Evolutionary conservation across 2,113 vertebrate species (phyloP).

Genomic region (Phoxinus phoxinus): DNA sequence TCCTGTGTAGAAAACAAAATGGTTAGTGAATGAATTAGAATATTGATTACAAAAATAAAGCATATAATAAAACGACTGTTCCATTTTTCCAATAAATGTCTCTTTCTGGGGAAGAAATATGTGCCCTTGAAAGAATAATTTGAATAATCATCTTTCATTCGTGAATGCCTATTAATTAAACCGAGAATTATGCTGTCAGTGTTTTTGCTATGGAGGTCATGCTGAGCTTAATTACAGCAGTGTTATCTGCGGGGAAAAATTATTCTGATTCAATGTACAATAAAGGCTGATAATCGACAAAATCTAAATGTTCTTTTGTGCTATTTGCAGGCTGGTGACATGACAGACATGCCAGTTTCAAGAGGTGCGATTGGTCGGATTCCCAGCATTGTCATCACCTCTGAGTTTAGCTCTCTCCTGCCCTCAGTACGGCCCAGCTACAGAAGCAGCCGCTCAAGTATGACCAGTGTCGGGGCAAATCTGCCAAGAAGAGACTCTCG

Average conservation of each 20-base stretch:
- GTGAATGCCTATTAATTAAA: background rate
- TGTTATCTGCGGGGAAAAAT: background rate
- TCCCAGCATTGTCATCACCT: slow-evolving; percentile 76
- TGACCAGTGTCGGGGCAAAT: slow-evolving; percentile 53
- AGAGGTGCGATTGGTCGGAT: slow-evolving; percentile 65
- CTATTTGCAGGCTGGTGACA: slow-evolving; percentile 59
- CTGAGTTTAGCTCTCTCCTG: slow-evolving; percentile 72
- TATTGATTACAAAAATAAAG: background rate
- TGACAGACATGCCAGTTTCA: slow-evolving; percentile 49
- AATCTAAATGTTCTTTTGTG: background rate
- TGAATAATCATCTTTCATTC: background rate
- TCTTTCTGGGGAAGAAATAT: background rate
- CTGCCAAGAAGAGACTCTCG: slow-evolving; percentile 34
- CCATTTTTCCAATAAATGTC: background rate
- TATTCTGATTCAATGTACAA: background rate
- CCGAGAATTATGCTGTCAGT: background rate
- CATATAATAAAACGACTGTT: background rate
- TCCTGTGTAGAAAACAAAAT: background rate
- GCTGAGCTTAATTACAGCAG: background rate
- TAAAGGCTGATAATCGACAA: background rate
- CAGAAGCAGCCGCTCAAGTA: slow-evolving; percentile 41
- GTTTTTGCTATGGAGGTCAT: background rate
- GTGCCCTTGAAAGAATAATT: background rate
- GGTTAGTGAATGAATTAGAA: background rate
- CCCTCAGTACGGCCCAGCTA: slow-evolving; percentile 60